Percentiles rank a stretch among this genome's conserved stretches.
phyloP scores from a whole-genome alignment of 1,140 invertebrate genomes.

The Drosophila fuyamai region DNA sequence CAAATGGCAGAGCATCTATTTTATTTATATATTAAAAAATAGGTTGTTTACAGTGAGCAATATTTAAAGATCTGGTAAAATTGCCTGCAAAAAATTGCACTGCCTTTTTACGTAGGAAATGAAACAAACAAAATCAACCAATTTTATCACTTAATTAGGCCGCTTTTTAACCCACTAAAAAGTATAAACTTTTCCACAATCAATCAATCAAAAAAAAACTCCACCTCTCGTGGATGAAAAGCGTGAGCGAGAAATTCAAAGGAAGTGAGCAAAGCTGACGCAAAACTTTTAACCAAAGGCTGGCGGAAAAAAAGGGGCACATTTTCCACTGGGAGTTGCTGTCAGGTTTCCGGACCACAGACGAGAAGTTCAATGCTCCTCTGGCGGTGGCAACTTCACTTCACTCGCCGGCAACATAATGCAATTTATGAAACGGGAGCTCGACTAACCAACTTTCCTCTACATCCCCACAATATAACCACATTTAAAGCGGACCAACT shows the following conservation, averaged over 20 bases:
- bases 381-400: constrained; percentile 30
- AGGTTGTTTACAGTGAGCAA: too few relatives aligned
- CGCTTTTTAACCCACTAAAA: constrained; percentile 28
- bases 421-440: constrained; percentile 73
- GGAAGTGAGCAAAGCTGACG: constrained; percentile 27
- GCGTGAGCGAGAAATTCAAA: constrained; percentile 15
- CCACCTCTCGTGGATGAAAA: background rate
- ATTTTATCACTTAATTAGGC: background rate
- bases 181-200: constrained; percentile 17
- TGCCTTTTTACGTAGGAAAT: background rate
- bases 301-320: background rate
- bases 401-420: constrained; percentile 45
- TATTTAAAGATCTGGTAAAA: too few relatives aligned
- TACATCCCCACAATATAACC: constrained; percentile 5
- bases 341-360: constrained; percentile 60
- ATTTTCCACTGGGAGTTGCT: constrained; percentile 26
- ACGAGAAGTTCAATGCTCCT: constrained; percentile 65
- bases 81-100: too few relatives aligned
- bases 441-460: constrained; percentile 11
- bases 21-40: too few relatives aligned
- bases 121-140: background rate
- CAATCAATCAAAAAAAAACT: constrained; percentile 32
- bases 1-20: too few relatives aligned
- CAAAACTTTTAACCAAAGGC: constrained; percentile 30
- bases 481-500: constrained; percentile 36